A percentile compares a stretch with the other conserved stretches of the same genome.
Evolutionary conservation across 2,888 invertebrate genomes (phyloP).

Genomic region (Helicoverpa assulta): DNA sequence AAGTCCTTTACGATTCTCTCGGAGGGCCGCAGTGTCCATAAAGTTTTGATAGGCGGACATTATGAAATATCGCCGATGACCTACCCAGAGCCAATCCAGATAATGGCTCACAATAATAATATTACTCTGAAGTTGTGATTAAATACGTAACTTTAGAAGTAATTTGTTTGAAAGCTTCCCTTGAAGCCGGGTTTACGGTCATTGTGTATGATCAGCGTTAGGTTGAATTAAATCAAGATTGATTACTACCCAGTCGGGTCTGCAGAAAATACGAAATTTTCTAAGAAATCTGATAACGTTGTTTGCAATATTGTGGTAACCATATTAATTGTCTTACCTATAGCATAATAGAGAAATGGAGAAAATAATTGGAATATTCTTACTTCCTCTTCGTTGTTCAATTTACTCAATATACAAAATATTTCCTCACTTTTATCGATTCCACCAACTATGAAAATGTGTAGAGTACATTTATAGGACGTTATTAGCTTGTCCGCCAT

Average conservation of each 20-base stretch:
- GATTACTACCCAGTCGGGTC: constrained; percentile 7
- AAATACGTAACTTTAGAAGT: constrained; percentile 60
- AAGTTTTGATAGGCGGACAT: constrained; percentile 79
- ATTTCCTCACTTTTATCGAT: too few relatives aligned
- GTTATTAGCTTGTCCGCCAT: background rate
- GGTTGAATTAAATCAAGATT: constrained; percentile 5
- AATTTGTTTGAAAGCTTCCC: constrained; percentile 59
- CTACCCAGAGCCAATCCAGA: constrained; percentile 62
- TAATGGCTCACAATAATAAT: constrained; percentile 67
- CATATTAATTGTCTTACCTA: too few relatives aligned
- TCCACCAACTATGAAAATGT: background rate
- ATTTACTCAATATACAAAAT: too few relatives aligned
- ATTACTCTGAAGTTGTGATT: constrained; percentile 59
- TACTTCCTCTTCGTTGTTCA: too few relatives aligned
- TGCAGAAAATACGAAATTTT: background rate
- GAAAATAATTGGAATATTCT: too few relatives aligned
- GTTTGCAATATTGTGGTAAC: background rate
- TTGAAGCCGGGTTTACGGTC: constrained; percentile 44
- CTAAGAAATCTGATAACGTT: background rate
- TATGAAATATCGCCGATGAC: constrained; percentile 69
- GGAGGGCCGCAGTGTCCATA: constrained; percentile 69
- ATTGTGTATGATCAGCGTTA: constrained; percentile 22
- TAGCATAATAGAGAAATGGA: too few relatives aligned
- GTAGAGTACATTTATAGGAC: background rate
- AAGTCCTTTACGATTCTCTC: constrained; percentile 80